Percentiles rank a stretch among this genome's conserved stretches.
Evolutionary conservation across 2,888 invertebrate species (phyloP).

Genomic region (Priocnemis perturbator): DNA sequence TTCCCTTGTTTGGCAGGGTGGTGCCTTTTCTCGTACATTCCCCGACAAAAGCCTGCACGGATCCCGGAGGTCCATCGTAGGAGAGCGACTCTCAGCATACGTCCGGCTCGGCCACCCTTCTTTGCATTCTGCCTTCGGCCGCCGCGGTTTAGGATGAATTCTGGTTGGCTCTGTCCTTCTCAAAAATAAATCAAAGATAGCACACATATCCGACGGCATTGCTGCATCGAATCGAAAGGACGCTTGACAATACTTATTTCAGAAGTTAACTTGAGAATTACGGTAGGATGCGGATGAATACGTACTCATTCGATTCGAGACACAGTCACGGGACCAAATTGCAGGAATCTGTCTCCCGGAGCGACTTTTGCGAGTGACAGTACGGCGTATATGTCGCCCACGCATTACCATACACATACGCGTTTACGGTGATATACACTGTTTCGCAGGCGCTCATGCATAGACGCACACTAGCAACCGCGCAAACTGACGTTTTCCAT

Average conservation of each 20-base stretch:
- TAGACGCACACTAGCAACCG: slow-evolving; percentile 19
- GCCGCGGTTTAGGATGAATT: background rate
- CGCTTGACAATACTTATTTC: too few relatives aligned
- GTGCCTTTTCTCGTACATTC: slow-evolving; percentile 37
- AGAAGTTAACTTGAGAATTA: too few relatives aligned
- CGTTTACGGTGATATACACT: too few relatives aligned
- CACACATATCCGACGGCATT: too few relatives aligned
- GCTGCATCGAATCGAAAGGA: too few relatives aligned
- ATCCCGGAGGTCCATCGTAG: background rate
- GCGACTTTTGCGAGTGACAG: slow-evolving; percentile 38
- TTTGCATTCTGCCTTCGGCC: background rate
- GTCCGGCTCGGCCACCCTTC: background rate
- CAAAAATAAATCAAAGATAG: too few relatives aligned
- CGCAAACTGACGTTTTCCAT: slow-evolving; percentile 16
- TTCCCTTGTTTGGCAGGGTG: slow-evolving; percentile 47
- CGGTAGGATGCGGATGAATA: too few relatives aligned
- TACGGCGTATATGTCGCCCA: slow-evolving; percentile 26
- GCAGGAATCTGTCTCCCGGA: background rate
- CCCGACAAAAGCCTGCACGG: slow-evolving; percentile 32
- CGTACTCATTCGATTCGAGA: too few relatives aligned
- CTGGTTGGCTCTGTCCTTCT: too few relatives aligned
- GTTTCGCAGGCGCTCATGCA: slow-evolving; percentile 13
- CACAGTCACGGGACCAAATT: too few relatives aligned
- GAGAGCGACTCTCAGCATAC: background rate
- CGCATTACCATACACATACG: slow-evolving; percentile 16